Base-by-base conservation (phyloP, 1,140 invertebrate species). In the Euura saliciscinereae region DNA sequence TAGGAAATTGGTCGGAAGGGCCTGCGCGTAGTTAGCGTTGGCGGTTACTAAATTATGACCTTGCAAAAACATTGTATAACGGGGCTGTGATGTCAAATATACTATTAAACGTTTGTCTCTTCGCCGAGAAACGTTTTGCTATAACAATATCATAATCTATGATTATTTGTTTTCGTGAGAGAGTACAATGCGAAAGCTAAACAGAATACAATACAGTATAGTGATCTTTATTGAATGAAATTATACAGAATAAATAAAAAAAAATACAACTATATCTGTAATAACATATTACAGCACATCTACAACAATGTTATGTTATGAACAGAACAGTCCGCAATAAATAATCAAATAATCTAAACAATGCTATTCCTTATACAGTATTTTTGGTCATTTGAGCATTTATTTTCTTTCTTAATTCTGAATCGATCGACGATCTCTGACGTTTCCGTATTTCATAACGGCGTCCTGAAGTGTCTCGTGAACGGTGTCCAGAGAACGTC, bases 401-500 rank as follows among this genome's bases (percentile, higher is more conserved):
- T n/a, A 28, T 6, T 59, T 59, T 59, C 51, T 8, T n/a, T 11
- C 10, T 59, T 59, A 59, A 10, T 45, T 43, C 68, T 44, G 73
- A 66, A 82, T 66, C 45, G 83, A 80, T 74, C 82, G 77, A 70
- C 86, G 85, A 68, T 86, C 83, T 5, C 84, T 76, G 13, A 84
- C 82, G 74, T 87, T 88, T 44, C 86, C 85, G 72, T 87, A 87
- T 69, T 85, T 86, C 43, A 79, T 77, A 44, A 86, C 79, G 45
- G 84, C 84, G 73, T 86, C 81, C 43, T 86, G 80, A 3, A 88
- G 74, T 1, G 78, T 78, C 6, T 85, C 79, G 7, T 86, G 79
- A 0, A 80, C 73, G 2, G 77, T 45, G 65, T 76, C 90, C 78
- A 88, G 73, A 0, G 91, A 93, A 81, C 91, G 89, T 1, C 91